Evolutionary conservation across 2,888 invertebrate species (phyloP).

Genomic region (Eurytoma adleriae): DNA sequence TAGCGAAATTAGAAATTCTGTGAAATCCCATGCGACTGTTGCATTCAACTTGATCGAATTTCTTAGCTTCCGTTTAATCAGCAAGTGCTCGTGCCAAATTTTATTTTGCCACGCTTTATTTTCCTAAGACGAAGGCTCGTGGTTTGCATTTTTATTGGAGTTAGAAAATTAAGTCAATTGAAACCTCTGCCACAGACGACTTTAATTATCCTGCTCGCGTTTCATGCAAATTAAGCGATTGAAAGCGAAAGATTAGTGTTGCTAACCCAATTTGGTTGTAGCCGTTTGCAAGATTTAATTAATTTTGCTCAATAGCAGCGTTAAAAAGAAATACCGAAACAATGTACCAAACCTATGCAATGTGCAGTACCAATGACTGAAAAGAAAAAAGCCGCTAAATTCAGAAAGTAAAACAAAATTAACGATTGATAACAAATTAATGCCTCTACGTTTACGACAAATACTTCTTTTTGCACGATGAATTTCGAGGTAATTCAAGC

Average conservation of each 20-base stretch:
- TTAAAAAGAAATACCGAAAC: conserved; percentile 12
- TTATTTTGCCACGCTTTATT: conserved; percentile 21
- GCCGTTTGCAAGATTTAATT: conserved; percentile 29
- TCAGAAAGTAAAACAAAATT: neutral
- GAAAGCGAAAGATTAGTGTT: conserved; percentile 54
- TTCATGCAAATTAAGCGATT: conserved; percentile 56
- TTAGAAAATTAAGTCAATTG: conserved; percentile 55
- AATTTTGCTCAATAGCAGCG: conserved; percentile 30
- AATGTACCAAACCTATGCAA: neutral
- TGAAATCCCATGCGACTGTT: no score
- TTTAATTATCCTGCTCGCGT: conserved; percentile 51
- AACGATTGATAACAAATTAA: no score
- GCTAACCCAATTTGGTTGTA: conserved; percentile 47
- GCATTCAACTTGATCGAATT: no score
- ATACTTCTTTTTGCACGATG: no score
- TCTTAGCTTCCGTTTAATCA: no score
- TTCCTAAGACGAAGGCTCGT: conserved; percentile 30
- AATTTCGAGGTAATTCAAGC: neutral
- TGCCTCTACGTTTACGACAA: no score
- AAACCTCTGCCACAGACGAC: conserved; percentile 47
- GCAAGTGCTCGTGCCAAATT: neutral
- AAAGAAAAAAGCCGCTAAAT: neutral
- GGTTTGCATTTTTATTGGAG: conserved; percentile 54
- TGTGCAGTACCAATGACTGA: neutral
- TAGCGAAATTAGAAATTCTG: no score